Percentiles rank a stretch among this genome's conserved stretches.
These are phyloP conservation scores for Synergus laeviventris DNA, from an alignment of 2,888 invertebrate species.

Conservation along the genomic window DNA sequence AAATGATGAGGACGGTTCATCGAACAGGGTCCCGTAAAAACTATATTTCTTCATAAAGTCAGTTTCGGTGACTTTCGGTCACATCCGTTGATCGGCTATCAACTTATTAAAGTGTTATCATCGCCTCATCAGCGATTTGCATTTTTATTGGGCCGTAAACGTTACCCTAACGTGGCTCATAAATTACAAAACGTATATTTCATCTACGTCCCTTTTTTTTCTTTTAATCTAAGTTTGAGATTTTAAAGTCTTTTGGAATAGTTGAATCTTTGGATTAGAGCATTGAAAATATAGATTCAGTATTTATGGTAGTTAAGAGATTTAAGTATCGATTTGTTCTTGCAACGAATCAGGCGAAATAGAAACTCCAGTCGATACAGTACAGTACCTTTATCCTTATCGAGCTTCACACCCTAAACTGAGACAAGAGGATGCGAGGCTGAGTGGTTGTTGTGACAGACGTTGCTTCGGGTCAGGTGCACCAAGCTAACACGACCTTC, in stretches of 20 bases:
- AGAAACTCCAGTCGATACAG: constrained; percentile 23
- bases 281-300: constrained; percentile 27
- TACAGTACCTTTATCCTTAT: constrained; percentile 2
- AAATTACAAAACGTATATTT: not conserved
- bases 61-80: not conserved
- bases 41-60: not conserved
- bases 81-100: not conserved
- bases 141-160: not conserved
- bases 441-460: constrained; percentile 46
- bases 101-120: not conserved
- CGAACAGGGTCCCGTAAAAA: not conserved
- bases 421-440: constrained; percentile 67
- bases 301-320: not conserved
- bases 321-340: constrained; percentile 35
- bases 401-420: constrained; percentile 69
- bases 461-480: constrained; percentile 71
- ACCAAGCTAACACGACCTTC: constrained; percentile 89
- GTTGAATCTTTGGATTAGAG: constrained; percentile 23
- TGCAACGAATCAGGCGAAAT: constrained; percentile 21
- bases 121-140: not conserved
- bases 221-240: constrained; percentile 6
- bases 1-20: not conserved
- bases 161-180: not conserved
- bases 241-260: constrained; percentile 6
- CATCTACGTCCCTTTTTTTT: not conserved